Base-by-base conservation (phyloP, 2,888 invertebrate genomes). In the Limulus polyphemus region DNA sequence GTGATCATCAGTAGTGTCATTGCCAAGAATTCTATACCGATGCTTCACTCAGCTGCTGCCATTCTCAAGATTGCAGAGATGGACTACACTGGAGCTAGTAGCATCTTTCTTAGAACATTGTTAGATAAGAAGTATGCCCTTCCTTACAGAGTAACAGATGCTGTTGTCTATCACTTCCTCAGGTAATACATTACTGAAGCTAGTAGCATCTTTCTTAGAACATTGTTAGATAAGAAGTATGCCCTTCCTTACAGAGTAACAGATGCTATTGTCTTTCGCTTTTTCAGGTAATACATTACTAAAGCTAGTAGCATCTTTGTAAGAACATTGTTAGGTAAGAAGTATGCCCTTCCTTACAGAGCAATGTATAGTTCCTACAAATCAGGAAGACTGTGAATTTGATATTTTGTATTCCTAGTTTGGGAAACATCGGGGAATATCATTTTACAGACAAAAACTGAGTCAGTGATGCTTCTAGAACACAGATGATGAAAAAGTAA, bases 121-220 rank as follows among this genome's bases (percentile, higher is more conserved):
- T 84, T 99, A 67, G 95, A 98, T 74, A 99, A 99, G 77, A 94
- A 97, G 75, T 99, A 99, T 80, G 94, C 97, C 0, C 79, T 99
- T 61, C 98, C 98, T 0, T 97, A 89, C 76, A 82, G 90, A 71
- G 98, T 95, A 1, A 84, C 98, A 9, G 98, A 99, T 80, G 90
- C 90, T 13, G 84, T 93, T 10, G 93, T 97, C 2, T 88, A 89
- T 74, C 97, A 98, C 77, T 98, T 97, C 76, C 75, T 94, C 49
- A 85, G 88, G 92, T 92, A 78, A 75, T 16, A 10, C 10, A 10
- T 52, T 74, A 88, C 87, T 46, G 98, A 97, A 2, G 91, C 97
- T 0, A 95, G 89, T 77, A 95, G 94, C 48, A 90, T 98, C 73
- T 93, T 99, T 74, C 80, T 99, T 61, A 81, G 94, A 65, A 88